Base-by-base conservation (phyloP, 2,113 vertebrate species). In the Elachura formosa region DNA sequence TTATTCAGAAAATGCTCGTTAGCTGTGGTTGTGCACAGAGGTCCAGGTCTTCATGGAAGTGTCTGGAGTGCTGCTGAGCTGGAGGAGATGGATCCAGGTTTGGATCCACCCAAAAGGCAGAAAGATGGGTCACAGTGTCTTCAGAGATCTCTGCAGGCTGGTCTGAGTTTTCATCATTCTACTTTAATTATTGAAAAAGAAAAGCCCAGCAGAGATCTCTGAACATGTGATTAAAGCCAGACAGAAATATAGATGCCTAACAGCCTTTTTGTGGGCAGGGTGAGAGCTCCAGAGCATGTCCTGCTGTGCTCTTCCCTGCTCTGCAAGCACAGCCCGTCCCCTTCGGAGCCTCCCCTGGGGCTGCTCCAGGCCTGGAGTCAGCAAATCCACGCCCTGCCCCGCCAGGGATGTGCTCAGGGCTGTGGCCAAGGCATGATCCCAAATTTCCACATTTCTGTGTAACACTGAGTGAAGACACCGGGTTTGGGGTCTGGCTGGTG, bases 381-480 rank as follows among this genome's bases (percentile, higher is more conserved):
- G 58, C 36, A 59, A 2, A 31, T 1, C 36, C 11, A 1, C 26
- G 0, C 73, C 6, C 0, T 5, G 28, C 40, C 33, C 12, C 66
- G 1, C 1, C 0, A 0, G 16, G 11, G 61, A 3, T 1, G 2
- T 18, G 58, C 45, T 41, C 40, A 4, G 26, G 78, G 8, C 62
- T 26, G 0, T 10, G 59, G 7, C 21, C 33, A 23, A 8, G 26
- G 68, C 10, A 2, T 28, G 34, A 28, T 8, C 62, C 46, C 33
- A 36, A 8, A 28, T 12, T 3, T 14, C 8, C 2, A 0, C 18
- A 1, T 38, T 55, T 26, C 3, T 54, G 38, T 73, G 20, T 8
- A 12, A 3, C 22, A 8, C 4, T 2, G 17, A 7, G 33, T 22
- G 29, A 33, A 16, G 29, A 8, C 15, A 2, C 7, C 22, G 2